phyloP scores from a whole-genome alignment of 2,888 invertebrate species.

The Blastobasis adustella region DNA sequence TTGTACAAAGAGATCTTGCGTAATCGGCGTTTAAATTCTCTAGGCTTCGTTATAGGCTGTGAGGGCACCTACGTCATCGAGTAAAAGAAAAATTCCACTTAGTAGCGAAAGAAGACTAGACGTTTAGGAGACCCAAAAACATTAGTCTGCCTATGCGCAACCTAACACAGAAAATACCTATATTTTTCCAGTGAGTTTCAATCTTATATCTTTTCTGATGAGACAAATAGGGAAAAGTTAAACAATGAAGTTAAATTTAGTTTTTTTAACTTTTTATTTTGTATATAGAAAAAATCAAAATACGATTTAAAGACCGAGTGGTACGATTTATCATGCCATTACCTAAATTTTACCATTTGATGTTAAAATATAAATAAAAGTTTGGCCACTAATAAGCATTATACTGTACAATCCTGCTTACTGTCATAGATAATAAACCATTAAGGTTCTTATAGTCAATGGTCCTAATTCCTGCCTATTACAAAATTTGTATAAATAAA shows the following conservation, averaged over 20 bases:
- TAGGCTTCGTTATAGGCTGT: too few species aligned
- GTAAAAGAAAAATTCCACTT: too few species aligned
- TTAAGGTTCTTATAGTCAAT: not conserved
- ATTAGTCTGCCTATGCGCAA: too few species aligned
- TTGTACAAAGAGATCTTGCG: too few species aligned
- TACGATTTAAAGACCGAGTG: conserved; percentile 1
- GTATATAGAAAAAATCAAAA: not conserved
- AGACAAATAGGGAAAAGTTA: not conserved
- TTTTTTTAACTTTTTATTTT: not conserved
- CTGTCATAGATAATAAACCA: not conserved
- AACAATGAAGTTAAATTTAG: not conserved
- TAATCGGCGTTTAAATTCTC: too few species aligned
- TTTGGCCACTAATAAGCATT: not conserved
- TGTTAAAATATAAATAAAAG: not conserved
- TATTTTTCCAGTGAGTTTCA: not conserved
- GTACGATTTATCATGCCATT: not conserved
- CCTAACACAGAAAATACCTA: too few species aligned
- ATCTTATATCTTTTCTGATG: not conserved
- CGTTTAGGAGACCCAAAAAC: too few species aligned
- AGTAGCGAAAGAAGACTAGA: too few species aligned
- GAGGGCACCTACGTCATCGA: too few species aligned
- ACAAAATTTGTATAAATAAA: not conserved
- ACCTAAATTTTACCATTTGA: not conserved
- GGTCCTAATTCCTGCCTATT: not conserved
- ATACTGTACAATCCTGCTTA: not conserved